A percentile compares a stretch with the other conserved stretches of the same genome.
Conservation (phyloP, 2,113 vertebrate species). For the Symphodus melops region DNA sequence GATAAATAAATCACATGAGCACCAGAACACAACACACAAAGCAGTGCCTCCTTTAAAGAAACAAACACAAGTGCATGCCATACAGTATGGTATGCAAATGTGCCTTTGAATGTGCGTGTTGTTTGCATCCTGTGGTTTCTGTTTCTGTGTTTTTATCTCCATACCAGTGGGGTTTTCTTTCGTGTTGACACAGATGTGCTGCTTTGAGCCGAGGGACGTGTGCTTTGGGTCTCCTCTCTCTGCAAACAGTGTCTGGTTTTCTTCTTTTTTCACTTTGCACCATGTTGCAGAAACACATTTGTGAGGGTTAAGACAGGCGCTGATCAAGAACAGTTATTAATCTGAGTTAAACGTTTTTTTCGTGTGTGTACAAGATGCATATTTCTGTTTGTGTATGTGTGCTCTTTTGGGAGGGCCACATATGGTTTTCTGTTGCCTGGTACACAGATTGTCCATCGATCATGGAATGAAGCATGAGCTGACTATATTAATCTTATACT, state of each 20-base stretch:
- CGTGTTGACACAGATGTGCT: constrained; percentile 77
- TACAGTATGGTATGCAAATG: constrained; percentile 42
- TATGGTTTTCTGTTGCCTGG: constrained; percentile 14
- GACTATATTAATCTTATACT: background rate
- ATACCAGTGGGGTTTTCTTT: constrained; percentile 43
- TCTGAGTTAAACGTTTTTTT: constrained; percentile 8
- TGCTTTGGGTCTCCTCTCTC: constrained; percentile 50
- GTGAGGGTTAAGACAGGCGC: constrained; percentile 7
- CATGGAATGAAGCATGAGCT: constrained; percentile 14
- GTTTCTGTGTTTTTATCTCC: constrained; percentile 58
- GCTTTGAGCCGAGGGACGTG: constrained; percentile 42
- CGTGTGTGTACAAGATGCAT: background rate
- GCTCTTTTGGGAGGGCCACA: constrained; percentile 23
- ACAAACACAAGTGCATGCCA: constrained; percentile 48
- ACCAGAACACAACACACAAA: constrained; percentile 1
- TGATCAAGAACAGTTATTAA: background rate
- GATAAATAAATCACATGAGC: constrained; percentile 40
- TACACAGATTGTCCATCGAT: constrained; percentile 8
- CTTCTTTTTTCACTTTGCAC: constrained; percentile 36
- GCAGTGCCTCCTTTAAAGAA: constrained; percentile 40
- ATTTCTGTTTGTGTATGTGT: background rate
- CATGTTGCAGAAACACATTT: constrained; percentile 23
- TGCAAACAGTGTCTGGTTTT: constrained; percentile 55
- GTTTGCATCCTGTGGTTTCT: constrained; percentile 62
- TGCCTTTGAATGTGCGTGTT: constrained; percentile 46